Conservation (phyloP, 2,797 vertebrate genomes). For the Chelonia mydas region DNA sequence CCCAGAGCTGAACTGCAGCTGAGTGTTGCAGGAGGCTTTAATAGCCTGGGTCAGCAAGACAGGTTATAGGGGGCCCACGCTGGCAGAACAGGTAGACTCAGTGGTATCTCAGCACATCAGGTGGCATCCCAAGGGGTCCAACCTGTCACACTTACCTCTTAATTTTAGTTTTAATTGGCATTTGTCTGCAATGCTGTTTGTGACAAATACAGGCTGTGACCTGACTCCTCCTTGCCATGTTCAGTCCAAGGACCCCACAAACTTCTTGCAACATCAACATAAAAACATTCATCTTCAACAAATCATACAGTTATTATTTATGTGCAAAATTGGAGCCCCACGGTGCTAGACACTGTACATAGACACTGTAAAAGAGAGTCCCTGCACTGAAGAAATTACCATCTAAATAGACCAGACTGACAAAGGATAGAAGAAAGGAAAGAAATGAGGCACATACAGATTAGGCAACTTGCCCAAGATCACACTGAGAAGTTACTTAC, state of each 20-base stretch:
- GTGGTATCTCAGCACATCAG: too few species aligned
- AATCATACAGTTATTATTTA: neutral
- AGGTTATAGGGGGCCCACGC: too few species aligned
- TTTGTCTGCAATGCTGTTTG: neutral
- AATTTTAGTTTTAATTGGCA: neutral
- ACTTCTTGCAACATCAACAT: neutral
- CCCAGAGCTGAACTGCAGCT: too few species aligned
- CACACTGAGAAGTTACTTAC: neutral
- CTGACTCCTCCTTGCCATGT: neutral
- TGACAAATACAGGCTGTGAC: neutral
- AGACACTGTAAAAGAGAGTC: neutral
- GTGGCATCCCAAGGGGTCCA: too few species aligned
- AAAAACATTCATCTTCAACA: neutral
- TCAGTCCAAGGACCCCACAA: neutral
- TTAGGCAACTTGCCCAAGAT: neutral
- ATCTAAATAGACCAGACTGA: neutral
- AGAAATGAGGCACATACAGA: neutral
- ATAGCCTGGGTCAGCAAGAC: too few species aligned
- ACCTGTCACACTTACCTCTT: neutral
- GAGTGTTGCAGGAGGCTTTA: too few species aligned
- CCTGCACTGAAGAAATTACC: neutral
- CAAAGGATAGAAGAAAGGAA: neutral
- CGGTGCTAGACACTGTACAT: neutral
- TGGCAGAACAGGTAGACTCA: too few species aligned
- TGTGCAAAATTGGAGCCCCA: neutral